Base-by-base conservation (phyloP, 2,113 vertebrate genomes). In the Struthidea cinerea region DNA sequence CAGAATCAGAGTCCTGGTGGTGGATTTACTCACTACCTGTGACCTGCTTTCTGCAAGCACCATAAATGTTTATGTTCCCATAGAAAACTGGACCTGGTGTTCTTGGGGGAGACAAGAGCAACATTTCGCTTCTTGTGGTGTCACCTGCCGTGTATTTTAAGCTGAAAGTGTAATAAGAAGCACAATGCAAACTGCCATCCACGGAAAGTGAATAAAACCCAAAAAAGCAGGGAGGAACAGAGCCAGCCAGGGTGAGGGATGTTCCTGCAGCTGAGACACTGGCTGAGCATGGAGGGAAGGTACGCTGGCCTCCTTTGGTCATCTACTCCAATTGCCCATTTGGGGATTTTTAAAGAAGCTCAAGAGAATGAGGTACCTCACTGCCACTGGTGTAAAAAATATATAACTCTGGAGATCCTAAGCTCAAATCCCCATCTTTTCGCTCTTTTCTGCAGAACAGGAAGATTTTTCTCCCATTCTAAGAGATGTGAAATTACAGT, bases 21-120 rank as follows among this genome's bases (percentile, higher is more conserved):
- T 69, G 53, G 84, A 92, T 87, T 85, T 74, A 69, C 68, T 77
- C 41, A 20, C 37, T 75, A 3, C 44, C 76, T 68, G 7, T 63
- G 84, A 89, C 47, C 41, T 44, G 35, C 55, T 42, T 14, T 27
- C 71, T 94, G 55, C 59, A 89, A 61, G 47, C 1, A 8, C 22
- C 41, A 32, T 90, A 84, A 96, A 90, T 63, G 33, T 94, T 83
- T 95, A 94, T 57, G 55, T 64, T 37, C 37, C 65, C 64, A 18
- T 90, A 52, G 87, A 89, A 76, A 84, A 61, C 32, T 19, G 42
- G 37, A 57, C 44, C 41, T 50, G 70, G 46, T 91, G 47, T 83
- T 95, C 41, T 16, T 80, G n/a, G 63, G 53, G 70, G 52, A 94
- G 86, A 59, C 22, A 61, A 84, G 24, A 89, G 56, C 42, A 92